Evolutionary conservation across 2,797 vertebrate genomes (phyloP).

Genomic region (Poeciliopsis gracilis): DNA sequence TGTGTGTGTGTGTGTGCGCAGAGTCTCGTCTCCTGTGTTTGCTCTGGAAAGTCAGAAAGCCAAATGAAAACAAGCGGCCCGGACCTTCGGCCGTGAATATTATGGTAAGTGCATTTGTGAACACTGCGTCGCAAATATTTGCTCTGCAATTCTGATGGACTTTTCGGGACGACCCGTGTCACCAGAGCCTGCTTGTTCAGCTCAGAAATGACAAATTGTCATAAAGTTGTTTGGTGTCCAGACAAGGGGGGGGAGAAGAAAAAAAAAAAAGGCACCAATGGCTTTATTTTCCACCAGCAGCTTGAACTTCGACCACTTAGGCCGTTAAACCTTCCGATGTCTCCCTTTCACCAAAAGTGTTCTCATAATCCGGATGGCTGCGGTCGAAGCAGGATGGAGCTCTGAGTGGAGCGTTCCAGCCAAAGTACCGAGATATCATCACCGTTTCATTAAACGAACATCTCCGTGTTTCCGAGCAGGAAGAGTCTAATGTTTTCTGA

Average conservation of each 20-base stretch:
- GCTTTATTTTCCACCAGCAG: slow-evolving; percentile 12
- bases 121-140: not conserved
- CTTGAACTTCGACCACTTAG: slow-evolving; percentile 19
- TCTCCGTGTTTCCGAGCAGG: slow-evolving; percentile 22
- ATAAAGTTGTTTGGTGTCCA: not conserved
- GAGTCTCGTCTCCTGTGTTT: not conserved
- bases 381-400: slow-evolving; percentile 55
- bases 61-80: not conserved
- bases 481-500: slow-evolving; percentile 14
- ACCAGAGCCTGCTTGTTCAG: not conserved
- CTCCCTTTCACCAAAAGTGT: slow-evolving; percentile 36
- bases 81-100: not conserved
- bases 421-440: slow-evolving; percentile 66
- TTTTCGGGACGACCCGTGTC: not conserved
- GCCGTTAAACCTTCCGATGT: slow-evolving; percentile 28
- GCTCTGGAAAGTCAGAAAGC: not conserved
- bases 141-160: not conserved
- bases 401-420: slow-evolving; percentile 43
- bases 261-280: not conserved
- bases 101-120: not conserved
- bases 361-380: slow-evolving; percentile 48
- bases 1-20: not conserved
- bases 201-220: not conserved
- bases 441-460: slow-evolving; percentile 49
- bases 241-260: not conserved